phyloP scores from a whole-genome alignment of 2,113 vertebrate species.

The Lipophrys pholis region DNA sequence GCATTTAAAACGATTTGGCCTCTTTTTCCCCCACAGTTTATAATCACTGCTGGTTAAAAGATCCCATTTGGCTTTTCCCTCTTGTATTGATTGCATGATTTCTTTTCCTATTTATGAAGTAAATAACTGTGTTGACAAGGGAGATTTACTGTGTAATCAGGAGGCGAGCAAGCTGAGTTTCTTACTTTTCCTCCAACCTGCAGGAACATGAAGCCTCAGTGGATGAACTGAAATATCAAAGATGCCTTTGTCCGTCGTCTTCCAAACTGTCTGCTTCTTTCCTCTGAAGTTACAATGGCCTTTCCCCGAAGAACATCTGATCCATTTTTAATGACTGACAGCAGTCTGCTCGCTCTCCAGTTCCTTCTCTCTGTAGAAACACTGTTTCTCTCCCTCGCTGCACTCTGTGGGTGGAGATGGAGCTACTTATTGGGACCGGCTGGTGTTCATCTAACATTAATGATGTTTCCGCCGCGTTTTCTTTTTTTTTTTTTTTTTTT shows the following conservation, averaged over 20 bases:
- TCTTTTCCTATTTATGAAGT: conserved; percentile 1
- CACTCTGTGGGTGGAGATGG: conserved; percentile 9
- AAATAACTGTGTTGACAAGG: conserved; percentile 36
- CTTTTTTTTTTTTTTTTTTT: conserved; percentile 3
- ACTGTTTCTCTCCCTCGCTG: conserved; percentile 32
- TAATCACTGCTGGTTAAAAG: neutral
- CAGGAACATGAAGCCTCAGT: conserved; percentile 5
- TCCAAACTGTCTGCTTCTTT: conserved; percentile 17
- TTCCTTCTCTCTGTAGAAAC: conserved; percentile 49
- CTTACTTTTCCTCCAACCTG: neutral
- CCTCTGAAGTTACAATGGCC: conserved; percentile 32
- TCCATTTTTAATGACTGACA: conserved; percentile 71
- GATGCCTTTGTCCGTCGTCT: conserved; percentile 53
- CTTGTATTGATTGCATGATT: conserved; percentile 30
- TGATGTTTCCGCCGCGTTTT: conserved; percentile 23
- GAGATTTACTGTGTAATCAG: conserved; percentile 6
- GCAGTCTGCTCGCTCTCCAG: conserved; percentile 20
- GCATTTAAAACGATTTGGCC: no score
- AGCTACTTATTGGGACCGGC: conserved; percentile 49
- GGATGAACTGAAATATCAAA: conserved; percentile 33
- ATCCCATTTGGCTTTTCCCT: conserved; percentile 4
- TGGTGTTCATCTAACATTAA: conserved; percentile 72
- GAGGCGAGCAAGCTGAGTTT: neutral
- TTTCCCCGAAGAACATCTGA: conserved; percentile 49
- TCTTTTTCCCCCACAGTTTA: no score